Base-by-base conservation (phyloP, 2,113 vertebrate genomes). In the Ranitomeya variabilis region DNA sequence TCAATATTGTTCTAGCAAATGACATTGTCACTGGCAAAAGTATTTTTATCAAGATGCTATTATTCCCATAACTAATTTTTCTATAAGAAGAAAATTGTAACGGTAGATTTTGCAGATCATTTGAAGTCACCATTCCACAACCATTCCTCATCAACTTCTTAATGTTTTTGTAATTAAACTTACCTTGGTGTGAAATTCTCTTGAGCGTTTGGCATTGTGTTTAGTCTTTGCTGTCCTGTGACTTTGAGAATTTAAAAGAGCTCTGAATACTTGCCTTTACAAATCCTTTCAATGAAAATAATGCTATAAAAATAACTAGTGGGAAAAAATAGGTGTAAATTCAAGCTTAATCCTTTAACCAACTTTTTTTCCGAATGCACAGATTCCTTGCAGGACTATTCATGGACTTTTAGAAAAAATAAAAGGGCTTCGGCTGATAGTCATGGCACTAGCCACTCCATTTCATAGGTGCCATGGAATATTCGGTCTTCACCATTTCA, bases 41-140 rank as follows among this genome's bases (percentile, higher is more conserved):
- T 73, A 80, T 87, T 80, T 87, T 64, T 80, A n/a, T 16, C 57
- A 87, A 54, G 60, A 80, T 7, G 78, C 62, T 87, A 80, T 80
- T 79, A 80, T 80, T 80, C 86, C 86, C 86, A 79, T 80, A 80
- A 87, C 77, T 69, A 80, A 67, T 87, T 80, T 66, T 79, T 87
- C 66, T 88, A 81, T 62, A 88, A 88, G 86, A 52, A 83, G 78
- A 66, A 74, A 82, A 88, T 88, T 82, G 67, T 88, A 74, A 81
- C 55, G 66, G 79, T 62, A 88, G 79, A 88, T 88, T 74, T 82
- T 88, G 86, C 86, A 88, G 86, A 88, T 88, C 86, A 88, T 88
- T 88, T 88, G 78, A 88, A 88, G 52, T 83, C 86, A 59, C 86
- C 79, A 88, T 73, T 87, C 78, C 64, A 64, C 62, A 80, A 78